These are phyloP conservation scores for Lacerta agilis DNA, from an alignment of 2,797 vertebrate genomes.

Conservation along the genomic window DNA sequence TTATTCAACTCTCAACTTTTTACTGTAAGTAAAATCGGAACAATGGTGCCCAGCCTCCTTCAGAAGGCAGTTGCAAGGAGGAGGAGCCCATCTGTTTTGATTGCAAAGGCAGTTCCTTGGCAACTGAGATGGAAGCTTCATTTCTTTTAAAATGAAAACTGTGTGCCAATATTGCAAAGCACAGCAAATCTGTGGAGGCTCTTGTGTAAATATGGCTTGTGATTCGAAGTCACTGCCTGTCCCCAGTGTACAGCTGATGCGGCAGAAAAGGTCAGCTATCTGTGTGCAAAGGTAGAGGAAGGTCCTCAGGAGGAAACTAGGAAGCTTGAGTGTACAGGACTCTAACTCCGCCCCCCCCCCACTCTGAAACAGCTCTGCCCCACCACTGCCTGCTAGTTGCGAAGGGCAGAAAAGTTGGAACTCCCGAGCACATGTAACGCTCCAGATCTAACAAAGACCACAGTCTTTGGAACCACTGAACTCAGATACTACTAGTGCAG, in stretches of 20 bases:
- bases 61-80: neutral
- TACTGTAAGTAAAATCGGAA: neutral
- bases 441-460: neutral
- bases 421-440: neutral
- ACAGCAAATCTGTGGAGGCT: conserved; percentile 45
- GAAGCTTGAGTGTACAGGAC: neutral
- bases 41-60: neutral
- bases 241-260: neutral
- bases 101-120: conserved; percentile 56
- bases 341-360: neutral
- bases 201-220: neutral
- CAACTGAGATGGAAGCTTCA: conserved; percentile 57
- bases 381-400: neutral
- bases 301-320: neutral
- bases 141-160: conserved; percentile 55
- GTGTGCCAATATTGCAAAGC: conserved; percentile 51
- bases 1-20: neutral
- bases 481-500: neutral
- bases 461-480: neutral
- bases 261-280: conserved; percentile 1
- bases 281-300: neutral
- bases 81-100: conserved; percentile 62
- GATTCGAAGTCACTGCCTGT: conserved; percentile 46
- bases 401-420: neutral
- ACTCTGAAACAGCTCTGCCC: neutral